Evolutionary conservation across 92 coral and sea anemone genomes (phyloP).

Genomic region (Siderastrea radians): DNA sequence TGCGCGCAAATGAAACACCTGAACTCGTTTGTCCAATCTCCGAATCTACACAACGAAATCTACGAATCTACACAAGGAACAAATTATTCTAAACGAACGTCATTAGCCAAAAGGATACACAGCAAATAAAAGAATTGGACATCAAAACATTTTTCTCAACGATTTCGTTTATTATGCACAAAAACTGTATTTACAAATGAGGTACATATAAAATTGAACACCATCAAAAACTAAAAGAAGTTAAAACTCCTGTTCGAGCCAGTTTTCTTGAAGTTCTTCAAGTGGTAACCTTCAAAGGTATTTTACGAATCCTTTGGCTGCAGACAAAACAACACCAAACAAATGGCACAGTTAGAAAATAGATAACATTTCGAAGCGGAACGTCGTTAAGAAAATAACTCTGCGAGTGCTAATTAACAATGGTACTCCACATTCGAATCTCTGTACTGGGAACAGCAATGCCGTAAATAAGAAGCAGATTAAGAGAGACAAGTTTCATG

Average conservation of each 20-base stretch:
- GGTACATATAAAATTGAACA: not conserved
- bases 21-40: no score
- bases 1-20: no score
- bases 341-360: not conserved
- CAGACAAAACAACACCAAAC: not conserved
- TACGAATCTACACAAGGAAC: no score
- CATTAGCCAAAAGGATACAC: no score
- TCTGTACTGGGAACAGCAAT: not conserved
- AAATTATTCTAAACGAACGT: no score
- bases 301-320: slow-evolving; percentile 54
- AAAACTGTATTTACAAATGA: not conserved
- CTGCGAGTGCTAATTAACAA: no score
- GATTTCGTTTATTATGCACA: not conserved
- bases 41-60: no score
- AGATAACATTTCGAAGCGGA: no score
- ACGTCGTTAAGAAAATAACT: no score
- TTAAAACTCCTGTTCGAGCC: not conserved
- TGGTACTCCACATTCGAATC: no score
- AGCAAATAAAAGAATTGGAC: not conserved
- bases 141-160: not conserved
- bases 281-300: slow-evolving; percentile 37
- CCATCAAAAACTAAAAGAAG: not conserved
- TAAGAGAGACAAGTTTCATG: not conserved
- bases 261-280: not conserved
- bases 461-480: not conserved